phyloP scores from a whole-genome alignment of 2,797 vertebrate species.

The Myripristis murdjan region DNA sequence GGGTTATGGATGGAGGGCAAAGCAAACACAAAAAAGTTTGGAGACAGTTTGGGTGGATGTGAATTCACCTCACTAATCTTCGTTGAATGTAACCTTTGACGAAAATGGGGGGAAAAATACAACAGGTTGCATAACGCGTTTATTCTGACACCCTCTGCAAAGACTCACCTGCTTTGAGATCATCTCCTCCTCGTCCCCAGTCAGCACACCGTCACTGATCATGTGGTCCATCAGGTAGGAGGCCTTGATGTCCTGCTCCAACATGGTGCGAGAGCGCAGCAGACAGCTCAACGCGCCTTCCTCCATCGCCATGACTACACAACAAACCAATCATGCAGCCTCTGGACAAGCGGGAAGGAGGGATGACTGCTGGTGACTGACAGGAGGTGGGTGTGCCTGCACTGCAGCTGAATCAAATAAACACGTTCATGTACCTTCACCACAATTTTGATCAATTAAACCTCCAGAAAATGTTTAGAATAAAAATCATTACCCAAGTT shows the following conservation, averaged over 20 bases:
- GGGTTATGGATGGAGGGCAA: no score
- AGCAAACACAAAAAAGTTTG: no score
- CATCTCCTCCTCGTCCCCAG: constrained; percentile 89
- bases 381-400: not conserved
- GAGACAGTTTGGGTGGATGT: no score
- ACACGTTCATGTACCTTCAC: no score
- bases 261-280: constrained; percentile 84
- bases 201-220: constrained; percentile 91
- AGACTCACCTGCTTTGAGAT: constrained; percentile 88
- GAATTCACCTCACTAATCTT: no score
- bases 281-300: constrained; percentile 90
- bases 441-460: no score
- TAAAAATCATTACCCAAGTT: no score
- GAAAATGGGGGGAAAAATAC: not conserved
- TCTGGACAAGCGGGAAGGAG: not conserved
- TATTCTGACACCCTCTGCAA: not conserved
- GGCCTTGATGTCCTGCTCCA: constrained; percentile 95
- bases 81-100: no score
- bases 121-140: not conserved
- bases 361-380: not conserved
- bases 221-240: constrained; percentile 94
- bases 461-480: no score
- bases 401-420: not conserved
- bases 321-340: constrained; percentile 67
- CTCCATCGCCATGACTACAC: constrained; percentile 87